Base-by-base conservation (phyloP, 2,888 invertebrate genomes). In the Eretmocerus hayati region DNA sequence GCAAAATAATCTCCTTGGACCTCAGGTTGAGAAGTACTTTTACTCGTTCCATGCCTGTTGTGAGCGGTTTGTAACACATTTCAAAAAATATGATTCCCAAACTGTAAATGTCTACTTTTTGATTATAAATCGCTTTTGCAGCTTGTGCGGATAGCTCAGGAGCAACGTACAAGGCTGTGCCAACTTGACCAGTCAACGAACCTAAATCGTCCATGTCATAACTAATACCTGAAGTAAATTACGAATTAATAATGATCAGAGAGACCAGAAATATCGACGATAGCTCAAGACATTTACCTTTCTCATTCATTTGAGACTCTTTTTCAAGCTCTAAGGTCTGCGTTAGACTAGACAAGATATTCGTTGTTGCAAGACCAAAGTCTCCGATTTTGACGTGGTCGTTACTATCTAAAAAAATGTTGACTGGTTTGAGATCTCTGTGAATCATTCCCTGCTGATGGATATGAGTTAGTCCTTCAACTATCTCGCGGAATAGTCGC, bases 351-450 rank as follows among this genome's bases (percentile, higher is more conserved):
- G 73, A 63, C 65, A 81, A 74, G 42, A 84, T 78, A 58, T 80
- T 84, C 1, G 87, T 89, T 0, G 93, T 95, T 0, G 97, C 96
- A 3, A 97, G 76, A 13, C 97, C 97, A 71, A 97, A 97, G 72
- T 97, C 97, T 11, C 96, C 97, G 56, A 97, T 97, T 77, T 97
- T 97, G 2, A 92, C 93, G 67, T 92, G 91, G 72, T 95, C 94
- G 58, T 89, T 87, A 2, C 84, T 86, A 67, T 95, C 95, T 66
- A 99, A 78, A 72, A 97, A 96, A 63, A 97, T 92, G 66, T 97
- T 97, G 0, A 87, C 92, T 0, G 90, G 89, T 65, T 90, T 90
- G 56, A 90, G 67, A 62, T 90, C 90, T 42, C 90, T 75, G 66
- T 92, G 89, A 46, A 89, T 89, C 78, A 88, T 87, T 37, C 91